A percentile compares a stretch with the other conserved stretches of the same genome.
Conservation (phyloP, 2,888 invertebrate genomes). For the Watsonalla binaria region DNA sequence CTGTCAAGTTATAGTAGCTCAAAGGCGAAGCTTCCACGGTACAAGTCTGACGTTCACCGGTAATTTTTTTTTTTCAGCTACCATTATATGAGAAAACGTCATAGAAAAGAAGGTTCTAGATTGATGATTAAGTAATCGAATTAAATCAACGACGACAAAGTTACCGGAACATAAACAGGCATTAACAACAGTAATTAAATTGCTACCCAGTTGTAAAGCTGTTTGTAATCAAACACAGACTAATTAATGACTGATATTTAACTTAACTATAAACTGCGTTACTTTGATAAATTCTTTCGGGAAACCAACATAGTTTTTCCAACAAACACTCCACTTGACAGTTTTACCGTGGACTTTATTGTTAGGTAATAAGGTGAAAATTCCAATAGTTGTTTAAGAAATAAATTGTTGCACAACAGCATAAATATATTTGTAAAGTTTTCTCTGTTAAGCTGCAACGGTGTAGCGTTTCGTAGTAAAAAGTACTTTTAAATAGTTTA, state of each 20-base stretch:
- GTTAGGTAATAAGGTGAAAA: neutral
- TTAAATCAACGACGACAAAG: neutral
- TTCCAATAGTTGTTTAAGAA: neutral
- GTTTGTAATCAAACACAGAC: slow-evolving; percentile 18
- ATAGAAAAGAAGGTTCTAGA: no score
- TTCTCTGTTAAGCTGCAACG: neutral
- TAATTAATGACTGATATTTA: slow-evolving; percentile 29
- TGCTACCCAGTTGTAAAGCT: slow-evolving; percentile 13
- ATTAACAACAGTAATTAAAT: slow-evolving; percentile 10
- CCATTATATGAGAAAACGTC: no score
- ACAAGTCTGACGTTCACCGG: no score
- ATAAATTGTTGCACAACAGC: neutral
- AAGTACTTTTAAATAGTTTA: slow-evolving; percentile 19
- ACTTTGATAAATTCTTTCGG: slow-evolving; percentile 30
- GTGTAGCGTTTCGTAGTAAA: slow-evolving; percentile 20
- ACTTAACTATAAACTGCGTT: slow-evolving; percentile 27
- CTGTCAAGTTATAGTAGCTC: no score
- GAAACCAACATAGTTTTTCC: slow-evolving; percentile 10
- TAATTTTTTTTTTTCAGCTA: no score
- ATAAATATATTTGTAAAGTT: neutral
- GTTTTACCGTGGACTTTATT: no score
- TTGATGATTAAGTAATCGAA: neutral
- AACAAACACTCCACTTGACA: slow-evolving; percentile 3
- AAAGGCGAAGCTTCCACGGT: no score
- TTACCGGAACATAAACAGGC: neutral